Evolutionary conservation across 2,888 invertebrate genomes (phyloP).

Genomic region (Drosophila ezoana): DNA sequence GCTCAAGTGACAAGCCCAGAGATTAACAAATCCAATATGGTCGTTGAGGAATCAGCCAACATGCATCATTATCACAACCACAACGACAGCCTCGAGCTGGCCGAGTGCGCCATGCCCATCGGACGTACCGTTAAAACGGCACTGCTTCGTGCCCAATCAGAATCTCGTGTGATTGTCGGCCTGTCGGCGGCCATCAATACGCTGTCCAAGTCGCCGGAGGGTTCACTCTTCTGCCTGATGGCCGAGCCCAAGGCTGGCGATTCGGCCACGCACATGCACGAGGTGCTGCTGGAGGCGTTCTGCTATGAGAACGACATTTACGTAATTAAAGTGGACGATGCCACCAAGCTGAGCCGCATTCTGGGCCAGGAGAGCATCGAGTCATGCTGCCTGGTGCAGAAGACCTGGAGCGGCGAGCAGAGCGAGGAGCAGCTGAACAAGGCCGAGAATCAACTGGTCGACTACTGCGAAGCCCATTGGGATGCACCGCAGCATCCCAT

Average conservation of each 20-base stretch:
- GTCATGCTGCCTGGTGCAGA: slow-evolving; percentile 85
- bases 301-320: slow-evolving; percentile 92
- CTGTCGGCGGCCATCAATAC: slow-evolving; percentile 83
- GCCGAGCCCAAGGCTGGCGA: slow-evolving; percentile 89
- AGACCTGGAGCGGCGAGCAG: slow-evolving; percentile 82
- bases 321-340: slow-evolving; percentile 89
- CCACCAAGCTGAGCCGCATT: slow-evolving; percentile 85
- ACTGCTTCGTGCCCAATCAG: slow-evolving; percentile 82
- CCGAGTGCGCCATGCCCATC: slow-evolving; percentile 78
- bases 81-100: slow-evolving; percentile 50
- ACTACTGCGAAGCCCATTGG: slow-evolving; percentile 89
- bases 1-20: slow-evolving; percentile 46
- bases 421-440: slow-evolving; percentile 86
- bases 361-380: slow-evolving; percentile 86
- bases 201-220: slow-evolving; percentile 85
- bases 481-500: slow-evolving; percentile 88
- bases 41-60: slow-evolving; percentile 75
- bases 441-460: slow-evolving; percentile 88
- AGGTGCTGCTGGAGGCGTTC: slow-evolving; percentile 91
- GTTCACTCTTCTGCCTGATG: slow-evolving; percentile 89
- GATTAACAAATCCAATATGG: slow-evolving; percentile 73
- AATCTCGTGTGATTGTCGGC: slow-evolving; percentile 84
- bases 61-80: slow-evolving; percentile 65
- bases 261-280: slow-evolving; percentile 91
- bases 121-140: slow-evolving; percentile 83